These are phyloP conservation scores for Mandrillus leucophaeus DNA, from an alignment of 2,113 vertebrate genomes.

Conservation along the genomic window DNA sequence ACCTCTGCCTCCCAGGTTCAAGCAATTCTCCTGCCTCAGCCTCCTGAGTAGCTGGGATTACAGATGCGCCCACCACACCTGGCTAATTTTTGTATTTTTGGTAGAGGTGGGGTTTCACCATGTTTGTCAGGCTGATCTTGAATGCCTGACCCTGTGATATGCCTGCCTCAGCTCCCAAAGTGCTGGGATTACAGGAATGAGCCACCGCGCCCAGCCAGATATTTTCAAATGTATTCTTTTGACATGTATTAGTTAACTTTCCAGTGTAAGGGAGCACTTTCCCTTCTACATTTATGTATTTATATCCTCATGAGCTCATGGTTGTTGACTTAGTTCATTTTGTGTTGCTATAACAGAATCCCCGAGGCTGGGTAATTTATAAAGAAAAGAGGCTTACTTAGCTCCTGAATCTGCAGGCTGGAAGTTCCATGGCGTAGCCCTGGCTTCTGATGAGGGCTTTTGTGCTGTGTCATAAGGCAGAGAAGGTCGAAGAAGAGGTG, in stretches of 20 bases:
- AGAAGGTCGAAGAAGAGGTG: not conserved
- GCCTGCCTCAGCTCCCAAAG: too few relatives aligned
- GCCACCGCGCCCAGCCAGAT: too few relatives aligned
- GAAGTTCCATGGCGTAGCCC: not conserved
- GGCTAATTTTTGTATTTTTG: too few relatives aligned
- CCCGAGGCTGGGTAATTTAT: not conserved
- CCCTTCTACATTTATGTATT: not conserved
- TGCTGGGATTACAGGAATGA: too few relatives aligned
- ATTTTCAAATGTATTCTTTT: not conserved
- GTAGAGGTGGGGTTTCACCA: too few relatives aligned
- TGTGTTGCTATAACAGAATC: not conserved
- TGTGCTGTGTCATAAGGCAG: not conserved
- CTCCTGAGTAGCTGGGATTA: too few relatives aligned
- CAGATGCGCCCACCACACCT: too few relatives aligned
- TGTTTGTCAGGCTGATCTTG: too few relatives aligned
- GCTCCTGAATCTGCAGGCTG: not conserved
- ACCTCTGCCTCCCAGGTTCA: too few relatives aligned
- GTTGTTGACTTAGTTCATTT: not conserved
- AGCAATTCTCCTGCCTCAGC: too few relatives aligned
- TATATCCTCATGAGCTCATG: not conserved
- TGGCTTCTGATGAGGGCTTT: not conserved
- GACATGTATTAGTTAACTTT: not conserved
- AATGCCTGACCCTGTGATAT: too few relatives aligned
- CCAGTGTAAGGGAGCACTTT: not conserved
- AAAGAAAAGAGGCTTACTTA: not conserved